Base-by-base conservation (phyloP, 2,113 vertebrate genomes). In the Brachyhypopomus occidentalis region DNA sequence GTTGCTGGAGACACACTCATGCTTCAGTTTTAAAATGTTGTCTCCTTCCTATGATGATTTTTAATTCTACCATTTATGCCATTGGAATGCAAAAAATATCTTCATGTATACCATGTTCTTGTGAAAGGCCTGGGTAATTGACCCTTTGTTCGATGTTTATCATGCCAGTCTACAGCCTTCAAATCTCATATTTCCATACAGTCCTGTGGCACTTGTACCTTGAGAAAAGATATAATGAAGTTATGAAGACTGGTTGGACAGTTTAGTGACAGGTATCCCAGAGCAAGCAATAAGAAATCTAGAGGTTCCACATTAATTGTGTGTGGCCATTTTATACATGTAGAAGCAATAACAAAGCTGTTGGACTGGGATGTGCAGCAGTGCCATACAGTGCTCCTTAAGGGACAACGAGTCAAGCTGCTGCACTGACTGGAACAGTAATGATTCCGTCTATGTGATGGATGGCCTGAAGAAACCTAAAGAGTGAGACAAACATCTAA, bases 391-490 rank as follows among this genome's bases (percentile, higher is more conserved):
- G 72, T 58, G 63, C 77, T 79, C 78, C 72, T 73, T 79, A 69
- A 79, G 82, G 82, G 77, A 79, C 72, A 76, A 48, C 60, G 72
- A 75, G 72, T 77, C 77, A 77, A 84, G 83, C 78, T 84, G 83
- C 83, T 71, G 78, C 83, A 80, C 69, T 84, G 83, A 80, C 77
- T 80, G 77, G 72, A 75, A 76, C 83, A 76, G 67, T 93, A 93
- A 93, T 92, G 90, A 93, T 93, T 87, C 88, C 83, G 87, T 86
- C 86, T 86, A 64, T 77, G 91, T 91, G 92, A 92, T 91, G 89
- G 89, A 93, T 93, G 89, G 88, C 89, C 84, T 77, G 62, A 79
- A 91, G 90, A 89, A 86, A 86, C 79, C 84, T 72, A 77, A 64
- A 85, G 86, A 86, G 85, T 87, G 78, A 81, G 72, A 76, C 80